A percentile compares a stretch with the other conserved stretches of the same genome.
Evolutionary conservation across 2,888 invertebrate species (phyloP).

Genomic region (Hololepta plana): DNA sequence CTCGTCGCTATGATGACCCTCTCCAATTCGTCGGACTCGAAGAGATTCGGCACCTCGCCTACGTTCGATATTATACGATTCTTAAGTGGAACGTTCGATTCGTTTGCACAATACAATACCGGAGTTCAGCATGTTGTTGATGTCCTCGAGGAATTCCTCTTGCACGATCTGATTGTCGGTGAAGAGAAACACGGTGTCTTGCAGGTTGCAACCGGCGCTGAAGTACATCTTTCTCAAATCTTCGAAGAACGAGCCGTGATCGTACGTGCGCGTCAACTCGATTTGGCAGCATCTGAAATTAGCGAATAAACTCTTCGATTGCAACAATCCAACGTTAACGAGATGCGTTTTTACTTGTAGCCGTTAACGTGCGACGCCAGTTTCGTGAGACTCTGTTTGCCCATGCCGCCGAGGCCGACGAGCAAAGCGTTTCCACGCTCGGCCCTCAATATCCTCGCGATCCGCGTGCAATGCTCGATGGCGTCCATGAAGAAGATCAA

Average conservation of each 20-base stretch:
- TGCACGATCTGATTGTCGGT: constrained; percentile 81
- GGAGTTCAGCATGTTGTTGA: constrained; percentile 82
- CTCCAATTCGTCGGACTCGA: constrained; percentile 72
- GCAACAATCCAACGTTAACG: background rate
- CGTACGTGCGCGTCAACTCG: constrained; percentile 70
- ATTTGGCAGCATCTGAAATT: constrained; percentile 60
- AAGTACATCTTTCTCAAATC: constrained; percentile 67
- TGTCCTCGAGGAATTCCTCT: constrained; percentile 82
- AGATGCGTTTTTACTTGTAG: constrained; percentile 36
- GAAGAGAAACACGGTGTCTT: constrained; percentile 69
- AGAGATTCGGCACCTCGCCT: constrained; percentile 85
- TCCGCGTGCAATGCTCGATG: constrained; percentile 70
- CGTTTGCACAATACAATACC: constrained; percentile 33
- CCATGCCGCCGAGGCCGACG: constrained; percentile 83
- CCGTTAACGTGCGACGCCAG: constrained; percentile 71
- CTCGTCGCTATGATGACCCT: constrained; percentile 61
- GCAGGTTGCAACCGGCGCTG: constrained; percentile 53
- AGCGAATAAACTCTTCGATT: background rate
- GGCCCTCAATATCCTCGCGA: constrained; percentile 66
- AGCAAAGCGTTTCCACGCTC: constrained; percentile 79
- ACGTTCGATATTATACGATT: too few relatives aligned
- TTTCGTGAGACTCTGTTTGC: constrained; percentile 66
- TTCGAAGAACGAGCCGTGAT: constrained; percentile 66
- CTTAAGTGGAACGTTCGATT: constrained; percentile 5
- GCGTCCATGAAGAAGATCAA: constrained; percentile 80